These are phyloP conservation scores for Pteropus alecto DNA, from an alignment of 2,113 vertebrate genomes.

Conservation along the genomic window DNA sequence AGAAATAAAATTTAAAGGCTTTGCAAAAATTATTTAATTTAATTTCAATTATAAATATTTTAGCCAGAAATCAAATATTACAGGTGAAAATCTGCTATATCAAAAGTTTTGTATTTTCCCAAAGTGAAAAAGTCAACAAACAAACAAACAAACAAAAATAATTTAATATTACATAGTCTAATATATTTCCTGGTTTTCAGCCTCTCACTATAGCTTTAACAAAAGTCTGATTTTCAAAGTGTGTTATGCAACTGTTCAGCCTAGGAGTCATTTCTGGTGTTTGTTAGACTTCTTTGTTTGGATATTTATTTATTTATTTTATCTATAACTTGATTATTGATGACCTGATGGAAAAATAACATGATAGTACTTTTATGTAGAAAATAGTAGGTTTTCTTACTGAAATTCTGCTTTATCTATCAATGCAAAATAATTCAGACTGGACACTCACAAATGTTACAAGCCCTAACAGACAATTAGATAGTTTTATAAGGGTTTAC, in stretches of 20 bases:
- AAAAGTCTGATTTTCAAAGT: not conserved
- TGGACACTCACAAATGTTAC: not conserved
- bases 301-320: not conserved
- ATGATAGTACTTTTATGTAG: not conserved
- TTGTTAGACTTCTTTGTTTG: not conserved
- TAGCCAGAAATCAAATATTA: not conserved
- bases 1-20: not conserved
- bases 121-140: not conserved
- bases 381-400: not conserved
- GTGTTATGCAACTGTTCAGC: not conserved
- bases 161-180: not conserved
- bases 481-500: not conserved
- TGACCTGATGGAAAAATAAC: not conserved
- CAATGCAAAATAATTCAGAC: not conserved
- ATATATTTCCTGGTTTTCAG: no score
- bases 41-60: not conserved
- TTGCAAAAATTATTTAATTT: not conserved
- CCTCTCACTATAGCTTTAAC: not conserved
- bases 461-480: not conserved
- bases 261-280: not conserved
- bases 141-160: not conserved
- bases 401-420: not conserved
- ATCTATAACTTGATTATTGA: not conserved
- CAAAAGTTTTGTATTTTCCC: not conserved
- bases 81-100: not conserved